phyloP scores from a whole-genome alignment of 2,888 invertebrate species.

The Scaptomyza caliginosa region DNA sequence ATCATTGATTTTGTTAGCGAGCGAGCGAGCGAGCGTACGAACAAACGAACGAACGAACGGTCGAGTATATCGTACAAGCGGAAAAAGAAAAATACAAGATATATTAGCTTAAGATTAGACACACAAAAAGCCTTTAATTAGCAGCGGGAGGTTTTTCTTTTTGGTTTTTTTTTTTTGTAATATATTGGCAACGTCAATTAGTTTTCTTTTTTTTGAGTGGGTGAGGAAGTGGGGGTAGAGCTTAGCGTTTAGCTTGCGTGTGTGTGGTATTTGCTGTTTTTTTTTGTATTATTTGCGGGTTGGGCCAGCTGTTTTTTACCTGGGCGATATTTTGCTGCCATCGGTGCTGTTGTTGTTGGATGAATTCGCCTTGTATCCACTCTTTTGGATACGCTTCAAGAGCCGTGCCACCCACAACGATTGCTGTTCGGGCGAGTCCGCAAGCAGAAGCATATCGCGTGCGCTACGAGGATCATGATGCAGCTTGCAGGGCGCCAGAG shows the following conservation, averaged over 20 bases:
- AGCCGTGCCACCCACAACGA: slow-evolving; percentile 96
- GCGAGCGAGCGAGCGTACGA: slow-evolving; percentile 25
- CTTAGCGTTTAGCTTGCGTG: background rate
- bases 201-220: background rate
- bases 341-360: slow-evolving; percentile 85
- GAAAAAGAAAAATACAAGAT: slow-evolving; percentile 65
- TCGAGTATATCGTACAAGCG: slow-evolving; percentile 48
- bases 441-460: slow-evolving; percentile 96
- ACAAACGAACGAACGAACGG: slow-evolving; percentile 4
- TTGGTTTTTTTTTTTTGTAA: background rate
- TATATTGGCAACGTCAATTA: slow-evolving; percentile 54
- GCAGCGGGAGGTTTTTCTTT: slow-evolving; percentile 9
- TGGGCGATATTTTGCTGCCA: slow-evolving; percentile 90
- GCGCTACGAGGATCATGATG: slow-evolving; percentile 97
- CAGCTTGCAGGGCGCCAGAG: slow-evolving; percentile 97
- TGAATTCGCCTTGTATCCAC: slow-evolving; percentile 94
- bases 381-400: slow-evolving; percentile 95
- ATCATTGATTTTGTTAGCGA: slow-evolving; percentile 33
- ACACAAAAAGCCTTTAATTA: slow-evolving; percentile 52
- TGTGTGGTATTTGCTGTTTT: background rate
- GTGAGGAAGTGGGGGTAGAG: background rate
- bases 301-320: slow-evolving; percentile 85
- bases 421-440: slow-evolving; percentile 93
- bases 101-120: slow-evolving; percentile 48
- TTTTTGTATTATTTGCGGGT: background rate